Evolutionary conservation across 2,113 vertebrate species (phyloP).

Genomic region (Glaucidium brasilianum): DNA sequence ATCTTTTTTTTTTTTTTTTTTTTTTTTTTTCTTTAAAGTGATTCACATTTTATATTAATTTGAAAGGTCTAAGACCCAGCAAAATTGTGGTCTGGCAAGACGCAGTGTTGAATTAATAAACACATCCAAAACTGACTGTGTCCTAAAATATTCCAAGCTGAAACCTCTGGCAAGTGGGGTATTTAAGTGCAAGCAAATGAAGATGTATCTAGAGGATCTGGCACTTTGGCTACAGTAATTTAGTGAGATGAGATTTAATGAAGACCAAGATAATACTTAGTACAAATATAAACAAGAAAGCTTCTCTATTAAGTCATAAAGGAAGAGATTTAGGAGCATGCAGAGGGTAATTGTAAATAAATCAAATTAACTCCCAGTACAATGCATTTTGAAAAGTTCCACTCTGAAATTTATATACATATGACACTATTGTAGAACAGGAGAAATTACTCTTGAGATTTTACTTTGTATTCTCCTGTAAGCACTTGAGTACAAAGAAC

Average conservation of each 20-base stretch:
- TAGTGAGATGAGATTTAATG: slow-evolving; percentile 40
- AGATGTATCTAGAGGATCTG: not conserved
- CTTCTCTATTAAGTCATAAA: slow-evolving; percentile 13
- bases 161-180: not conserved
- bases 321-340: slow-evolving; percentile 35
- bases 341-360: slow-evolving; percentile 39
- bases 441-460: slow-evolving; percentile 10
- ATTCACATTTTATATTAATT: not conserved
- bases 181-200: slow-evolving; percentile 8
- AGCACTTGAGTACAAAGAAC: slow-evolving; percentile 1
- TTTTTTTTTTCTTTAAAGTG: not conserved
- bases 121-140: not conserved
- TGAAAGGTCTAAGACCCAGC: not conserved
- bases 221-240: slow-evolving; percentile 4
- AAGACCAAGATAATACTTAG: slow-evolving; percentile 29
- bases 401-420: not conserved
- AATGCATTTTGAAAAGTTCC: slow-evolving; percentile 18
- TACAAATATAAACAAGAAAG: slow-evolving; percentile 28
- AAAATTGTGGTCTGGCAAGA: not conserved
- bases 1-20: not conserved
- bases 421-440: not conserved
- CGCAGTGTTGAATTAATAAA: not conserved
- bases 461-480: not conserved
- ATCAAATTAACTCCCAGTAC: slow-evolving; percentile 14
- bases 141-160: not conserved